phyloP scores from a whole-genome alignment of 2,888 invertebrate species.

The Platyscelio sp. region DNA sequence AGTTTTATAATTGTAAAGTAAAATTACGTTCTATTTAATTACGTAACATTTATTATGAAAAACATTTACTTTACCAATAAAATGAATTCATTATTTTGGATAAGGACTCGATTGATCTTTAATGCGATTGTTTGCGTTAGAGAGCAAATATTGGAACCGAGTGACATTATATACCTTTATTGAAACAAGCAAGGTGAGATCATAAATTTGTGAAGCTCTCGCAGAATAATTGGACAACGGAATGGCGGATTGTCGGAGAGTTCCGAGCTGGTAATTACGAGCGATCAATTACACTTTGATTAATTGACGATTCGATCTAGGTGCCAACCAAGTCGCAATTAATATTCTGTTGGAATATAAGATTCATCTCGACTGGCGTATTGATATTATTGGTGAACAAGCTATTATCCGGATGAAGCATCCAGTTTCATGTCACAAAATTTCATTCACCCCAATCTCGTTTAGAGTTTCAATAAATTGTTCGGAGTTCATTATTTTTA shows the following conservation, averaged over 20 bases:
- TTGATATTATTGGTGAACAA: slow-evolving; percentile 65
- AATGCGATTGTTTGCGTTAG: too few relatives aligned
- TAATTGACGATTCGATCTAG: slow-evolving; percentile 65
- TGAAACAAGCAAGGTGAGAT: slow-evolving; percentile 44
- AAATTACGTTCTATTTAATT: too few relatives aligned
- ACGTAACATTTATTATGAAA: too few relatives aligned
- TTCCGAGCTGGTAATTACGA: slow-evolving; percentile 58
- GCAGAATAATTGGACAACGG: slow-evolving; percentile 65
- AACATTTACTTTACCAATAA: too few relatives aligned
- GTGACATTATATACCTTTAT: slow-evolving; percentile 24
- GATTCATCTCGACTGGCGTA: slow-evolving; percentile 49
- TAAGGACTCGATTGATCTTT: too few relatives aligned
- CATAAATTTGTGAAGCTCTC: slow-evolving; percentile 48
- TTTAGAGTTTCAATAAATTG: slow-evolving; percentile 34
- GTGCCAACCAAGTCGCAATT: slow-evolving; percentile 60
- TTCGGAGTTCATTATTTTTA: slow-evolving; percentile 36
- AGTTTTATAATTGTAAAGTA: too few relatives aligned
- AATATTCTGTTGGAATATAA: slow-evolving; percentile 60
- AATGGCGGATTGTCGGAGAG: slow-evolving; percentile 53
- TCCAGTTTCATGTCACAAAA: slow-evolving; percentile 35
- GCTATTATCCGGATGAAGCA: slow-evolving; percentile 58
- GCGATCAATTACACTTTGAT: slow-evolving; percentile 66
- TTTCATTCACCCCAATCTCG: slow-evolving; percentile 16
- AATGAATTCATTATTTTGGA: too few relatives aligned
- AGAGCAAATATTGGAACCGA: slow-evolving; percentile 28